Percentiles rank a stretch among this genome's conserved stretches.
Conservation (phyloP, 1,140 invertebrate genomes). For the Meloidogyne exigua region DNA sequence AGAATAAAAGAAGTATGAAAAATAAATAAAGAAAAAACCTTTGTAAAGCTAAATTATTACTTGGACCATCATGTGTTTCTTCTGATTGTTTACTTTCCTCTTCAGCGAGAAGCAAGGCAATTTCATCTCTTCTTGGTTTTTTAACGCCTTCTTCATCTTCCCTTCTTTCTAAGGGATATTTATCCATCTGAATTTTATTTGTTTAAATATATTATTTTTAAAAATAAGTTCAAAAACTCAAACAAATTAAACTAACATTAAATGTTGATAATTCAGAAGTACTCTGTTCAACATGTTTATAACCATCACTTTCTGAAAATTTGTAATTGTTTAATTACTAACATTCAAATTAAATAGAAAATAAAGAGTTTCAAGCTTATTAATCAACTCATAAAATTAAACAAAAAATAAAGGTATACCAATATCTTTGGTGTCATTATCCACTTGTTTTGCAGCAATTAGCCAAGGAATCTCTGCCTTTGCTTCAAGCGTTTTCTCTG, state of each 20-base stretch:
- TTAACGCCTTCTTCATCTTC: constrained; percentile 3
- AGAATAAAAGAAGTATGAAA: too few relatives aligned
- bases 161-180: background rate
- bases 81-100: constrained; percentile 3
- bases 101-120: constrained; percentile 26
- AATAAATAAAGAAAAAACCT: background rate
- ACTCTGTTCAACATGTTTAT: background rate
- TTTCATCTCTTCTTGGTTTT: constrained; percentile 27
- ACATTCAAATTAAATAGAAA: too few relatives aligned
- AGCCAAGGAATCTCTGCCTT: constrained; percentile 51
- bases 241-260: background rate
- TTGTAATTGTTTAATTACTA: too few relatives aligned
- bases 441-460: constrained; percentile 24
- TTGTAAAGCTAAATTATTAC: too few relatives aligned
- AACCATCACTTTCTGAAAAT: background rate
- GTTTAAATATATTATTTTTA: background rate
- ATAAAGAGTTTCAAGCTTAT: too few relatives aligned
- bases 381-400: too few relatives aligned
- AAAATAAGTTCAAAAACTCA: background rate
- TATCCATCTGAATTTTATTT: background rate
- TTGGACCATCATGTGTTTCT: background rate
- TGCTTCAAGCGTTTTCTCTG: constrained; percentile 25
- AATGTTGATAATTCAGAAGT: background rate
- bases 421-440: background rate
- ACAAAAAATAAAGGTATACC: background rate